These are phyloP conservation scores for Brachirus orientalis DNA, from an alignment of 2,113 vertebrate species.

Conservation along the genomic window DNA sequence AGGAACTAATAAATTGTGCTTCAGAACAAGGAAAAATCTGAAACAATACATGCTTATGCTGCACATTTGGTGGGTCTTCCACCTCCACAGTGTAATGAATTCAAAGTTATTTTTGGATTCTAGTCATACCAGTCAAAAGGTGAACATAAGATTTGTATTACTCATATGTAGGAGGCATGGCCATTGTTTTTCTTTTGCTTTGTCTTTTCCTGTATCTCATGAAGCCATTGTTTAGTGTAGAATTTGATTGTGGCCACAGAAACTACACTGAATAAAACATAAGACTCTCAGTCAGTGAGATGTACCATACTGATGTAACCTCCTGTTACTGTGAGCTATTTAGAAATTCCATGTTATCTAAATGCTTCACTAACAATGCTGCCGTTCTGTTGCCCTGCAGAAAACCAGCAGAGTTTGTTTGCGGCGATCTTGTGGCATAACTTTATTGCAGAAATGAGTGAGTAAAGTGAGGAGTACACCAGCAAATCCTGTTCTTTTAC, in stretches of 20 bases:
- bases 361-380: constrained; percentile 31
- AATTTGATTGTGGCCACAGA: too few relatives aligned
- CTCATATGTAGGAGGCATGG: neutral
- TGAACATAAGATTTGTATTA: constrained; percentile 5
- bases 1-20: neutral
- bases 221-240: too few relatives aligned
- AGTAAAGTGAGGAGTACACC: constrained; percentile 23
- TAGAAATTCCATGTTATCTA: constrained; percentile 22
- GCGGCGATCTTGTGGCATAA: constrained; percentile 40
- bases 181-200: neutral
- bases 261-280: constrained; percentile 59
- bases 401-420: constrained; percentile 23
- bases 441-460: constrained; percentile 20
- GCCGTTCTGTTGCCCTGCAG: constrained; percentile 6
- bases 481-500: constrained; percentile 14
- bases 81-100: constrained; percentile 1
- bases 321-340: constrained; percentile 17
- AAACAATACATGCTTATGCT: neutral
- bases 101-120: neutral
- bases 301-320: constrained; percentile 39
- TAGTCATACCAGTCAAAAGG: neutral
- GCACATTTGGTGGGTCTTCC: neutral
- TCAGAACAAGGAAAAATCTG: neutral
- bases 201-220: neutral
- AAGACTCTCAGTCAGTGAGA: constrained; percentile 29